Evolutionary conservation across 2,888 invertebrate genomes (phyloP), one percentile per base, ranked within the genome.

Genomic region (Drosophila nr. perissopoda): DNA sequence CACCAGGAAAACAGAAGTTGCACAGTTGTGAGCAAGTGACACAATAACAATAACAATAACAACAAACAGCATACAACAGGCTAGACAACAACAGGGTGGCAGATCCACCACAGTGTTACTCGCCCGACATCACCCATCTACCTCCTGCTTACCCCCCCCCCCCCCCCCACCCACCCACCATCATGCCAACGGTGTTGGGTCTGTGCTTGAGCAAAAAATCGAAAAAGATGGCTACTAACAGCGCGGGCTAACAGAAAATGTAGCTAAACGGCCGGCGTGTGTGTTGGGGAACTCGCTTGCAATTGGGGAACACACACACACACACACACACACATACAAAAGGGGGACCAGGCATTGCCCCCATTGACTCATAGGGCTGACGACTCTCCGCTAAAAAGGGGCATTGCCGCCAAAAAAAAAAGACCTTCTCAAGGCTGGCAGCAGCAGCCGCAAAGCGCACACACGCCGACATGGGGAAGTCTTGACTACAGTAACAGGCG

Each of bases 381-480:
- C 27, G 58, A 48, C 51, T 65, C 61, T 64, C 69, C 59, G 33
- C 42, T 63, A 56, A 87, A 54, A 54, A 33, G 84, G 76, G 85
- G 85, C 59, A 63, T 46, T 46, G 46, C 27, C 54, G 64, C 76
- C 70, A 67, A 31, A 27, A 16, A 54, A 81, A 27, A 25, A 53
- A 70, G 74, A 82, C 83, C 86, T 85, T 82, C 88, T 80, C 85
- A 88, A 85, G 88, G 84, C 73, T 74, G 70, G 16, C 25, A 70
- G 18, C 58, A 34, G 33, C 21, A 53, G 27, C 38, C 29, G 53
- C 58, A 66, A 54, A 61, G 72, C 73, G 82, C 83, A 91, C 91
- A 91, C 88, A 88, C 91, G 84, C 72, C 92, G 92, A 92, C 93
- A 92, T 92, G 92, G 92, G 92, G 92, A 92, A 92, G 92, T 91